Evolutionary conservation across 2,888 invertebrate species (phyloP), one percentile per base, ranked within the genome.

Genomic region (Coleophora flavipennella): DNA sequence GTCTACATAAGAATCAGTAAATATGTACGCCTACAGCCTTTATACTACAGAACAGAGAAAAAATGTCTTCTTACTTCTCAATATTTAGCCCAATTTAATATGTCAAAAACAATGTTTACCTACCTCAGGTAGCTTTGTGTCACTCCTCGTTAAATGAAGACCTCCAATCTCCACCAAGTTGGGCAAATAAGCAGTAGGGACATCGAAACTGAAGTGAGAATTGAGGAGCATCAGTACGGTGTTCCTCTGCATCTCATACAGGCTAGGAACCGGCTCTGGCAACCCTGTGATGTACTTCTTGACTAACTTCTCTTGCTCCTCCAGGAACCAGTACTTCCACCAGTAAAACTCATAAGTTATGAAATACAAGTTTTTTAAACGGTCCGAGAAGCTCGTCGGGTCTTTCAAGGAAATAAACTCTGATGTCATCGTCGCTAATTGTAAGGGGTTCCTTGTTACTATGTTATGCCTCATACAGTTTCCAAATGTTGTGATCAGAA

Each of bases 81-180:
- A n/a, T n/a, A n/a, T n/a, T n/a, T n/a, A n/a, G n/a, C n/a, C n/a
- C n/a, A n/a, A n/a, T n/a, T n/a, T n/a, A n/a, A n/a, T n/a, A n/a
- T n/a, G n/a, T n/a, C n/a, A n/a, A n/a, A n/a, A n/a, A n/a, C n/a
- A n/a, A n/a, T n/a, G n/a, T n/a, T n/a, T n/a, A n/a, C n/a, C n/a
- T 53, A 80, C 81, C 50, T 61, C 38, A 6, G 83, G 74, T n/a
- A 85, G 59, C 36, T 62, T 51, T 1, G 46, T 51, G 31, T 66
- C 60, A 44, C 62, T 73, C 31, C 65, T 59, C 11, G 64, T 66
- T 4, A 86, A 57, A 62, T 89, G 89, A 35, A 81, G 57, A 20
- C 89, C 89, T 12, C 88, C 89, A 36, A 89, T 75, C 52, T 88
- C 87, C 1, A 88, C 66, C 42, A 87, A 69, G 53, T 86, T 87